Percentiles rank a stretch among this genome's conserved stretches.
Conservation (phyloP, 2,797 vertebrate genomes). For the Sebastes steindachneri region DNA sequence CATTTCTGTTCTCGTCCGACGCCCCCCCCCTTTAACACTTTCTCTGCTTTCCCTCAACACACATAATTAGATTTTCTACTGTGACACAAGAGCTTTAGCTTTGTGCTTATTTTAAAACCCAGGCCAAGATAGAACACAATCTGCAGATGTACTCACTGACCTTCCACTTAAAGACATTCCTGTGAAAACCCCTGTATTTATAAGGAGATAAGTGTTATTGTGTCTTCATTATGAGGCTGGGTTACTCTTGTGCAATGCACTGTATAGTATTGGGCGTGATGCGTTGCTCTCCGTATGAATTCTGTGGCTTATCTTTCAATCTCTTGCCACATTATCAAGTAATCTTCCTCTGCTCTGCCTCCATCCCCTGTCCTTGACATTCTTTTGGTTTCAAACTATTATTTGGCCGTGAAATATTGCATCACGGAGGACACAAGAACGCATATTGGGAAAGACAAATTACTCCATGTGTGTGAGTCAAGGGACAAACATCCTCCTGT, state of each 20-base stretch:
- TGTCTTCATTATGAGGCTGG: not conserved
- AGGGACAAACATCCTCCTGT: not conserved
- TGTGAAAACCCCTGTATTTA: slow-evolving; percentile 1
- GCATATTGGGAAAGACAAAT: slow-evolving; percentile 19
- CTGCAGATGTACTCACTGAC: not conserved
- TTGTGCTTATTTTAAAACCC: slow-evolving; percentile 14
- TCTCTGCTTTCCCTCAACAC: slow-evolving; percentile 1
- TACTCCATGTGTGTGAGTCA: slow-evolving; percentile 8
- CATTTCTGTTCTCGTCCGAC: slow-evolving; percentile 42
- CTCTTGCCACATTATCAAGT: not conserved
- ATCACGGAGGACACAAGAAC: not conserved
- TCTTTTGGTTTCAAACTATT: slow-evolving; percentile 3
- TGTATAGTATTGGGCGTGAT: not conserved
- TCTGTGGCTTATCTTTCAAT: not conserved
- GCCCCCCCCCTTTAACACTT: not conserved
- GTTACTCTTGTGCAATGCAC: not conserved
- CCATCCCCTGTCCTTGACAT: not conserved
- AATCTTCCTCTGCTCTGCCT: not conserved
- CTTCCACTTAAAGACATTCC: slow-evolving; percentile 21
- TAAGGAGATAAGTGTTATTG: not conserved
- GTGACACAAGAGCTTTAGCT: slow-evolving; percentile 7
- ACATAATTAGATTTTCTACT: slow-evolving; percentile 51
- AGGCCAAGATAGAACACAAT: not conserved
- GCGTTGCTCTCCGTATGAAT: not conserved
- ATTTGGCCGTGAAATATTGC: not conserved